Evolutionary conservation across 1,140 invertebrate genomes (phyloP).

Genomic region (Lerema accius): DNA sequence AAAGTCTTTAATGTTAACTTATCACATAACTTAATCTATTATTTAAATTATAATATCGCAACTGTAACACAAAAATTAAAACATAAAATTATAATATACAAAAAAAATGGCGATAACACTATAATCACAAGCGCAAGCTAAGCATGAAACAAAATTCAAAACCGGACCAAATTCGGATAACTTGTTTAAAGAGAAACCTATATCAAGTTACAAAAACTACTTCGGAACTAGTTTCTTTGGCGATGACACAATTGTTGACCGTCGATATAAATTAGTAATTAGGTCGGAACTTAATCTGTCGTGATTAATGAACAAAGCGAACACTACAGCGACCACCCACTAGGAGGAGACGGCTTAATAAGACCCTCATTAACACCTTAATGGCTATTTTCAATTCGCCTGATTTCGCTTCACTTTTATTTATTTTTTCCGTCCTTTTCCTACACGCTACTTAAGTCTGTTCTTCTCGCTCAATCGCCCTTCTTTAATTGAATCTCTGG

Average conservation of each 20-base stretch:
- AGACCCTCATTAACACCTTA: constrained; percentile 80
- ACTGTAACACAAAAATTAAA: too few species aligned
- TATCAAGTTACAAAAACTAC: not conserved
- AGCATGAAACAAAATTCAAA: constrained; percentile 4
- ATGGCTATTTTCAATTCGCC: constrained; percentile 78
- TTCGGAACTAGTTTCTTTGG: constrained; percentile 12
- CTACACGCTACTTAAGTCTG: constrained; percentile 35
- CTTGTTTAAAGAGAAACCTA: too few species aligned
- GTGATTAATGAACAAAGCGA: constrained; percentile 74
- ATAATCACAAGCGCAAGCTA: not conserved
- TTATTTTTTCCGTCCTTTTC: constrained; percentile 61
- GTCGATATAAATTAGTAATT: constrained; percentile 65
- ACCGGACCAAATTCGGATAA: constrained; percentile 2
- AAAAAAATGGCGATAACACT: not conserved
- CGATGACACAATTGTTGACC: constrained; percentile 34
- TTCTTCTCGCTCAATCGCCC: constrained; percentile 51
- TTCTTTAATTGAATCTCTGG: constrained; percentile 72
- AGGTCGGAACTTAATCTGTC: constrained; percentile 61
- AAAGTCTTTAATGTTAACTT: too few species aligned
- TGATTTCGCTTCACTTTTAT: constrained; percentile 72
- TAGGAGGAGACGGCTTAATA: constrained; percentile 77
- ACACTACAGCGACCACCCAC: constrained; percentile 71
- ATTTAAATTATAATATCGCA: too few species aligned
- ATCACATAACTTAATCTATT: too few species aligned
- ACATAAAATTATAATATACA: constrained; percentile 2